phyloP scores from a whole-genome alignment of 2,888 invertebrate species.

The Apotomis turbidana region DNA sequence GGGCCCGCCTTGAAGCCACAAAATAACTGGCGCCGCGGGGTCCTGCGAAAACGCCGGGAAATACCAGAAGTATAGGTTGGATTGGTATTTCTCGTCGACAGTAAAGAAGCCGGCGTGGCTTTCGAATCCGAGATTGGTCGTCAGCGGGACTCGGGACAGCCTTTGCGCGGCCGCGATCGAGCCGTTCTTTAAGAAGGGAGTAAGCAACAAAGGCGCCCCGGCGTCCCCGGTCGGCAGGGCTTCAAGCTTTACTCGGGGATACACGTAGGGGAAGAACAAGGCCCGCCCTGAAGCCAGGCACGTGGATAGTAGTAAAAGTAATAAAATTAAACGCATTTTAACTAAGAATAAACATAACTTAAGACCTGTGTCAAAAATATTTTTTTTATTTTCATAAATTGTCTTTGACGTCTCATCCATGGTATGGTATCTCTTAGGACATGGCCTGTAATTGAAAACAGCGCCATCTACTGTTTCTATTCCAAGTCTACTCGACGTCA shows the following conservation, averaged over 20 bases:
- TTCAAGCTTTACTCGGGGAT: slow-evolving; percentile 65
- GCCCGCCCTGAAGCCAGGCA: slow-evolving; percentile 41
- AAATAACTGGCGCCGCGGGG: slow-evolving; percentile 72
- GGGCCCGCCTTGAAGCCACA: slow-evolving; percentile 85
- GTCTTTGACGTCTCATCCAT: too few species aligned
- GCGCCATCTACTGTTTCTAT: too few species aligned
- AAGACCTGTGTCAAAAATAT: not conserved
- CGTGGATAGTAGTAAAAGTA: slow-evolving; percentile 14
- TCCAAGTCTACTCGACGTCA: too few species aligned
- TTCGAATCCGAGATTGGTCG: slow-evolving; percentile 66
- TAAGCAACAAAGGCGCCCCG: slow-evolving; percentile 81
- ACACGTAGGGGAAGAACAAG: slow-evolving; percentile 60
- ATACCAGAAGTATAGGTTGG: slow-evolving; percentile 87
- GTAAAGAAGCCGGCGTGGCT: slow-evolving; percentile 87
- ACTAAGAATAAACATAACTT: not conserved
- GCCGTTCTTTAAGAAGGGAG: slow-evolving; percentile 82
- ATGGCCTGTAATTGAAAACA: too few species aligned
- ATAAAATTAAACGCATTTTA: slow-evolving; percentile 27
- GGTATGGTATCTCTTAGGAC: too few species aligned
- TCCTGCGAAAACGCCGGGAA: slow-evolving; percentile 80
- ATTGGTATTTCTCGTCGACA: slow-evolving; percentile 80
- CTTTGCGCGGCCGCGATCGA: slow-evolving; percentile 74
- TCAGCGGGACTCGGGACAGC: slow-evolving; percentile 65
- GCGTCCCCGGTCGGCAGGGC: slow-evolving; percentile 51
- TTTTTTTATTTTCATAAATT: too few species aligned